phyloP scores from a whole-genome alignment of 2,797 vertebrate genomes.

The Sylvilagus floridanus region DNA sequence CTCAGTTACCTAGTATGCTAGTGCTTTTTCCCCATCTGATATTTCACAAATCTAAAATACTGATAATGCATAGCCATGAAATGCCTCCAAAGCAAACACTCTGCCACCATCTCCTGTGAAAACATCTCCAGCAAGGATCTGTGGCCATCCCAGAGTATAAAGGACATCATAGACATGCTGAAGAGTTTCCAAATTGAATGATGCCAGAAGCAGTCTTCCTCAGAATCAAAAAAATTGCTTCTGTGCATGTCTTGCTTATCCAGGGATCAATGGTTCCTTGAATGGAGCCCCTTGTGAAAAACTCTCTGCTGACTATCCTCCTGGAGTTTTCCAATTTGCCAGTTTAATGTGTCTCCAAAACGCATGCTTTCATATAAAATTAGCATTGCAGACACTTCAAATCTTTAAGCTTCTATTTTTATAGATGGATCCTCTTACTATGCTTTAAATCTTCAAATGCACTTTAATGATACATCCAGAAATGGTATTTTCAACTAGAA shows the following conservation, averaged over 20 bases:
- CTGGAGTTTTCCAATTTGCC: not conserved
- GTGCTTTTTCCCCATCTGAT: not conserved
- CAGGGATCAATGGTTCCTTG: not conserved
- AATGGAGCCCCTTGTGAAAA: not conserved
- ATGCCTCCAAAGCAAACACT: not conserved
- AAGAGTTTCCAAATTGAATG: not conserved
- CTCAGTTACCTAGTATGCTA: not conserved
- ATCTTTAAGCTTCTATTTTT: not conserved
- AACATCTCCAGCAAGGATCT: not conserved
- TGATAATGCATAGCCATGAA: not conserved
- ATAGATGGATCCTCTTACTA: not conserved
- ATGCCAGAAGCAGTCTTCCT: not conserved
- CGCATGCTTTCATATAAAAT: not conserved
- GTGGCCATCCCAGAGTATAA: not conserved
- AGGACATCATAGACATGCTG: not conserved
- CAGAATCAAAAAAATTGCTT: not conserved
- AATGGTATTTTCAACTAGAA: not conserved
- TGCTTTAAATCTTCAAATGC: slow-evolving; percentile 6
- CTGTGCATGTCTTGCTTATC: not conserved
- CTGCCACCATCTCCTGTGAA: not conserved
- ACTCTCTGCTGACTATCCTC: not conserved
- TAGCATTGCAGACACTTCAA: not conserved
- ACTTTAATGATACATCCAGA: not conserved
- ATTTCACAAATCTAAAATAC: not conserved
- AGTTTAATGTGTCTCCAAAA: not conserved